These are phyloP conservation scores for Aphidoletes aphidimyza DNA, from an alignment of 2,888 invertebrate species.

Conservation along the genomic window DNA sequence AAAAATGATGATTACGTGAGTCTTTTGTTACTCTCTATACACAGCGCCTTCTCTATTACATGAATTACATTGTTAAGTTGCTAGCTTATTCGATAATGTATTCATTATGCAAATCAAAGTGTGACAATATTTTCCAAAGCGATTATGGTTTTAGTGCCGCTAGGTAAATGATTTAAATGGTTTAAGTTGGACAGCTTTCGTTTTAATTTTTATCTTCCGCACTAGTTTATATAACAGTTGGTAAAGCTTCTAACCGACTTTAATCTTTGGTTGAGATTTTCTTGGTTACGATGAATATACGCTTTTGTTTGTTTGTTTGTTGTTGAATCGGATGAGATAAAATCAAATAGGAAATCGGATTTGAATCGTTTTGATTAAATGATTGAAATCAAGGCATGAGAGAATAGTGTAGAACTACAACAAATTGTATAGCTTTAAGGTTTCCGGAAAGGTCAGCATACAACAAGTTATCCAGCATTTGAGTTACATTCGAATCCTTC, in stretches of 20 bases:
- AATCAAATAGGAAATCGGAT: not conserved
- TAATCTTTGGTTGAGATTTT: too few relatives aligned
- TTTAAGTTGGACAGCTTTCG: too few relatives aligned
- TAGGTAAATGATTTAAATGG: too few relatives aligned
- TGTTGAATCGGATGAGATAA: not conserved
- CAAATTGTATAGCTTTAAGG: not conserved
- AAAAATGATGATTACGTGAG: not conserved
- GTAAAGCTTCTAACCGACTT: too few relatives aligned
- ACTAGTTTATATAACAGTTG: too few relatives aligned
- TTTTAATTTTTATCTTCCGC: too few relatives aligned
- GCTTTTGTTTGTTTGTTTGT: too few relatives aligned
- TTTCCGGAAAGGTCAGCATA: constrained; percentile 6
- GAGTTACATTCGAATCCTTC: too few relatives aligned
- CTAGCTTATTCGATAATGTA: constrained; percentile 16
- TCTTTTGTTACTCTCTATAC: not conserved
- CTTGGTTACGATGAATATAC: too few relatives aligned
- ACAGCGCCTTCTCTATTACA: not conserved
- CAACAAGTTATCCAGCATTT: too few relatives aligned
- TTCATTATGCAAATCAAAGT: too few relatives aligned
- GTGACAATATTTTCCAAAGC: not conserved
- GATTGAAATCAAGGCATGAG: not conserved
- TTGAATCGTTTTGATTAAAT: too few relatives aligned
- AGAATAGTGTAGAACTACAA: not conserved
- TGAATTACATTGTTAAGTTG: constrained; percentile 7
- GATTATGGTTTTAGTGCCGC: not conserved